Percentiles rank a stretch among this genome's conserved stretches.
These are phyloP conservation scores for Diachasma alloeum DNA, from an alignment of 1,140 invertebrate species.

Conservation along the genomic window DNA sequence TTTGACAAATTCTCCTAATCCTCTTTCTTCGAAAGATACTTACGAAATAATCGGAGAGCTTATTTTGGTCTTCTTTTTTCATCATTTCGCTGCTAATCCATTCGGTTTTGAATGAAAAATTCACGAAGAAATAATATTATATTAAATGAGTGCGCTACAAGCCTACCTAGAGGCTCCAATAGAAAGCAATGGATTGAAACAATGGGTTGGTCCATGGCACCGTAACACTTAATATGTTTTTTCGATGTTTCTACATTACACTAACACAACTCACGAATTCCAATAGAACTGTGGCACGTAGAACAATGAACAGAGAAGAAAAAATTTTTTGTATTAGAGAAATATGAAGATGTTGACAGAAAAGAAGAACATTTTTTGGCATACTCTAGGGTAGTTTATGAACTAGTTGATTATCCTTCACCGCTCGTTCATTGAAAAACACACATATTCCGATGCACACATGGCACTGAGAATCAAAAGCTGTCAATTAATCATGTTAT, in stretches of 20 bases:
- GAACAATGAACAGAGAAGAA: not conserved
- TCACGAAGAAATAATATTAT: not conserved
- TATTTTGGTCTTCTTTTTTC: too few species aligned
- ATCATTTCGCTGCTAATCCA: too few species aligned
- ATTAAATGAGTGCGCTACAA: not conserved
- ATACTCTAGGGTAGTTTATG: not conserved
- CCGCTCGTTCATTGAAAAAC: not conserved
- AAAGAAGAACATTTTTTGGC: not conserved
- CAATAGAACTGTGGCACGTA: not conserved
- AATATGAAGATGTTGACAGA: not conserved
- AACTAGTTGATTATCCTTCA: not conserved
- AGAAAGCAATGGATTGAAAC: constrained; percentile 2
- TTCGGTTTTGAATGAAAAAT: too few species aligned
- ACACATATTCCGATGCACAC: constrained; percentile 7
- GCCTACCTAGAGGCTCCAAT: not conserved
- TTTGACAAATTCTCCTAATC: too few species aligned
- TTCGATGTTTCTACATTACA: not conserved
- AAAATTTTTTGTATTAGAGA: not conserved
- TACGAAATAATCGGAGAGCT: too few species aligned
- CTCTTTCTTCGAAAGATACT: too few species aligned
- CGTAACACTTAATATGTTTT: not conserved
- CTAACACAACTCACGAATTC: not conserved
- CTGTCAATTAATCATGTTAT: constrained; percentile 29
- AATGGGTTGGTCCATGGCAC: constrained; percentile 10
- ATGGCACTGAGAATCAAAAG: not conserved